Evolutionary conservation across 53 echinoderm and acorn worm genomes (phyloP), one percentile per base, ranked within the genome.

Genomic region (Crossaster papposus): DNA sequence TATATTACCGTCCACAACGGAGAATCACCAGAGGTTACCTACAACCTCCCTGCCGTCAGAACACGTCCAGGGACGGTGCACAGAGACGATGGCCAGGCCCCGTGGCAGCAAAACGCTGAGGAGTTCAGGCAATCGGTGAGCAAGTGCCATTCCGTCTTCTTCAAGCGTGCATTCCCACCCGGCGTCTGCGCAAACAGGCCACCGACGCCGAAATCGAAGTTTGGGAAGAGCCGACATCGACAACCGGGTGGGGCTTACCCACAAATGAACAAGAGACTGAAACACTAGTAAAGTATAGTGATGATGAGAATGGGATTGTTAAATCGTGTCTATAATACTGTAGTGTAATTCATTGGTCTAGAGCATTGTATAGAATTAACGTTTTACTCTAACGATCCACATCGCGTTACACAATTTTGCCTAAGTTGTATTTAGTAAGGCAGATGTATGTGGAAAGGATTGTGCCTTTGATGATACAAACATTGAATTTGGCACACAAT

Each of bases 71-170:
- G 34, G 28, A 54, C 50, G 24, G 38, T 44, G 36, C 24, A 50
- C 22, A 51, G 24, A 78, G 29, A 18, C 29, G 28, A 2, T 3
- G 74, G 36, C n/a, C 58, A 17, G 63, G 33, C 81, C 9, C 64
- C 64, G 34, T 81, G 81, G 81, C 81, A 81, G 64, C 81, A 30
- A 36, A 36, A n/a, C 8, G 81, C 81, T 24, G 64, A 81, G 17
- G 81, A 36, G 13, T 81, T 81, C 64, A 62, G 81, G 36, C 62
- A 81, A 64, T 15, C 81, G 31, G 35, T 81, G 32, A 34, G 29
- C 35, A 81, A 18, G 32, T 81, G 81, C 26, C 35, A 64, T 30
- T 62, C 64, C 58, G 64, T 3, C 22, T 81, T 36, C 81, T 8
- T 64, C 35, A 51, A 81, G 64, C 33, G 64, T 18, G 81, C 81